Conservation (phyloP, 1,140 invertebrate species). For the Drosophila elegans region DNA sequence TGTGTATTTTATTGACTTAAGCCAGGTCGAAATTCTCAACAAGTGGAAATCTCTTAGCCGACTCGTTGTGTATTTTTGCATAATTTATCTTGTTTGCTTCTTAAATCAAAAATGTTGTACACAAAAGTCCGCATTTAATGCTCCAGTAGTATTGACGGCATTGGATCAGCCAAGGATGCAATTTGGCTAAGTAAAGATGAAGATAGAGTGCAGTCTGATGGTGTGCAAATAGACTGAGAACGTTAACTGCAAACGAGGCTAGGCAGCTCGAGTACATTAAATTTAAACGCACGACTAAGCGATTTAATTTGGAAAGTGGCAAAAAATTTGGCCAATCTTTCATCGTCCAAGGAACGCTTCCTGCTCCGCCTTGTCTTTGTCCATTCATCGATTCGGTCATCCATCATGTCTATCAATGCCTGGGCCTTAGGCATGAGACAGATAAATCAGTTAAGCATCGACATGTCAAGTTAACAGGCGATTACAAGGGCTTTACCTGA, state of each 20-base stretch:
- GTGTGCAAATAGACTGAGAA: slow-evolving; percentile 36
- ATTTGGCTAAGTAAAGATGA: slow-evolving; percentile 70
- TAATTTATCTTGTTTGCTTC: slow-evolving; percentile 75
- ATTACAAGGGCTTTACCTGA: slow-evolving; percentile 59
- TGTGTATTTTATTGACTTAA: slow-evolving; percentile 35
- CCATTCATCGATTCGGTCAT: slow-evolving; percentile 28
- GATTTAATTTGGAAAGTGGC: slow-evolving; percentile 55
- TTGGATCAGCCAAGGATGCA: slow-evolving; percentile 24
- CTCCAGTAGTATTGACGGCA: slow-evolving; percentile 19
- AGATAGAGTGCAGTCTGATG: slow-evolving; percentile 47
- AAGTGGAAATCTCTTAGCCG: slow-evolving; percentile 45
- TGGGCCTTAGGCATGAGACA: slow-evolving; percentile 46
- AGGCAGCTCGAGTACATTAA: slow-evolving; percentile 41
- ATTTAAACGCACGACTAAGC: slow-evolving; percentile 53
- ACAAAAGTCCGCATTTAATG: slow-evolving; percentile 61
- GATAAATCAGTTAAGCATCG: slow-evolving; percentile 61
- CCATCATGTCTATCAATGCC: slow-evolving; percentile 54
- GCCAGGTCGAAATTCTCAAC: slow-evolving; percentile 37
- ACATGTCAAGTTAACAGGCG: slow-evolving; percentile 64
- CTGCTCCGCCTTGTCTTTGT: neutral
- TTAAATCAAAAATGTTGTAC: slow-evolving; percentile 58
- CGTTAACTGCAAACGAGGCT: slow-evolving; percentile 12
- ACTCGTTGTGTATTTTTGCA: slow-evolving; percentile 62
- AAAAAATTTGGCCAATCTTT: slow-evolving; percentile 3
- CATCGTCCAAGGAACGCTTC: neutral